Evolutionary conservation across 1,140 invertebrate genomes (phyloP).

Genomic region (Ctenoplectra terminalis): DNA sequence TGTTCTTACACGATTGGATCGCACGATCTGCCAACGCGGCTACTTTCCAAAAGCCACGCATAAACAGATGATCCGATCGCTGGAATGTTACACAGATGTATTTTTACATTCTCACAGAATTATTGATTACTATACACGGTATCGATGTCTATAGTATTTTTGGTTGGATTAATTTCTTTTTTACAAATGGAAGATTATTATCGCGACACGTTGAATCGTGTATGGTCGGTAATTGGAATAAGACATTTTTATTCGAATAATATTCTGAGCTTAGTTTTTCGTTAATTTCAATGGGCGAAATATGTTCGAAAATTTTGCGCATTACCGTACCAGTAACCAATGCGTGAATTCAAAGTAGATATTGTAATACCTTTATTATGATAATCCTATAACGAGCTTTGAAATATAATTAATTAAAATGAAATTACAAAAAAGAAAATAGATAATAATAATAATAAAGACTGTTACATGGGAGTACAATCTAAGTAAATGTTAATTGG

Average conservation of each 20-base stretch:
- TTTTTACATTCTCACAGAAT: no score
- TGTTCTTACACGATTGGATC: slow-evolving; percentile 12
- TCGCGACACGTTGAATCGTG: background rate
- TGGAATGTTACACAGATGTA: no score
- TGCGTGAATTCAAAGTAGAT: background rate
- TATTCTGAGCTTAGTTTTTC: background rate
- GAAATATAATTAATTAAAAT: background rate
- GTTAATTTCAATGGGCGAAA: background rate
- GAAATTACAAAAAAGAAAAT: background rate
- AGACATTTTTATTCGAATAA: background rate
- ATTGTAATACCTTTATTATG: background rate
- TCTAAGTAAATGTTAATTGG: background rate
- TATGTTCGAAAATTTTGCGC: background rate
- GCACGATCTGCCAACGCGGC: slow-evolving; percentile 12
- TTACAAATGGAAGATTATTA: no score
- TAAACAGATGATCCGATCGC: background rate
- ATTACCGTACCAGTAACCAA: background rate
- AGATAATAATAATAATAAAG: background rate
- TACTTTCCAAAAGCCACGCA: background rate
- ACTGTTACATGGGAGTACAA: background rate
- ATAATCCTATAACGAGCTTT: background rate
- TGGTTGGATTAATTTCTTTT: no score
- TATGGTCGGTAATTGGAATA: background rate
- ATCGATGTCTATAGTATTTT: no score
- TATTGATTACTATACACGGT: no score